A percentile compares a stretch with the other conserved stretches of the same genome.
phyloP scores from a whole-genome alignment of 2,113 vertebrate genomes.

The Sterna hirundo region DNA sequence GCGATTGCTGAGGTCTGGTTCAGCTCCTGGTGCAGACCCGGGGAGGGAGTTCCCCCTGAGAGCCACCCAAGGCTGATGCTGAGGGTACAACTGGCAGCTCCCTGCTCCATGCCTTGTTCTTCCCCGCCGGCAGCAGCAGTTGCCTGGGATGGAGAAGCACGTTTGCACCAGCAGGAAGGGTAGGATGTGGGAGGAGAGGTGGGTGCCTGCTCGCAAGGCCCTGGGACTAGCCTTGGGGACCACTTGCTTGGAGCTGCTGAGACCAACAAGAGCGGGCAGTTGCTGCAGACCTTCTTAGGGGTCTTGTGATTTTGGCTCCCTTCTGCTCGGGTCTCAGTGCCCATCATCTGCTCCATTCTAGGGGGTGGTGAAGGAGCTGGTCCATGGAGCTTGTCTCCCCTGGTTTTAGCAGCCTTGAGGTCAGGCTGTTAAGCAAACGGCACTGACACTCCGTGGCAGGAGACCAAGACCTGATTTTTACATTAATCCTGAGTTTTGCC shows the following conservation, averaged over 20 bases:
- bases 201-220: neutral
- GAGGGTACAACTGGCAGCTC: neutral
- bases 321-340: neutral
- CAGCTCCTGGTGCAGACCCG: neutral
- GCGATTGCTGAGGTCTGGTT: neutral
- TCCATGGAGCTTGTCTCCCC: neutral
- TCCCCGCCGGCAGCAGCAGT: accelerated
- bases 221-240: neutral
- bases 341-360: neutral
- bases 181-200: neutral
- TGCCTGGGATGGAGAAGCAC: neutral
- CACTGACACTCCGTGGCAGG: neutral
- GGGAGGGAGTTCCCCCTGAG: neutral
- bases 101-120: neutral
- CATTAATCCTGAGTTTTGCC: neutral
- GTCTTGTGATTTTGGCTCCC: neutral
- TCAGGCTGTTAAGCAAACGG: neutral
- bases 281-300: neutral
- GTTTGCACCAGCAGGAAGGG: neutral
- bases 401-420: neutral
- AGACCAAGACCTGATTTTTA: neutral
- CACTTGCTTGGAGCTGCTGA: neutral
- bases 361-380: neutral
- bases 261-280: accelerated
- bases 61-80: neutral